Base-by-base conservation (phyloP, 2,113 vertebrate species). In the Sterrhoptilus dennistouni region DNA sequence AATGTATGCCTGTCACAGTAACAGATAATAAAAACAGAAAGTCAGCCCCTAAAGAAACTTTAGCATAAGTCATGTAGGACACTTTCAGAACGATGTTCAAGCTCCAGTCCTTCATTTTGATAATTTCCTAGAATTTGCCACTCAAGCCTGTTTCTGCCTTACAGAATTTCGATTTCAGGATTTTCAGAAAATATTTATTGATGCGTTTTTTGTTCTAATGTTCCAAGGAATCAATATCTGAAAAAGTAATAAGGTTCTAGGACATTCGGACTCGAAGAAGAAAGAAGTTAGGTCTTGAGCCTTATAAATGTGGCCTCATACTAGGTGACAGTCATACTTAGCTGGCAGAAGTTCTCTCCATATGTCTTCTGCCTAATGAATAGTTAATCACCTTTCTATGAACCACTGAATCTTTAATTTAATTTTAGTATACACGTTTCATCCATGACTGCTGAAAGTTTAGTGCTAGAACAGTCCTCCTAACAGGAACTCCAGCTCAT, bases 371-470 rank as follows among this genome's bases (percentile, higher is more conserved):
- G 25, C 4, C 36, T 80, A 85, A 83, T 96, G 40, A 94, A 94
- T 94, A 70, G 88, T 96, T 96, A 86, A 90, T 77, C 9, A 17
- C 33, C 23, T 80, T 83, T 83, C 66, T 69, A 63, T 77, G 63
- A 91, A 77, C 9, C n/a, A 80, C 45, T 88, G 63, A 95, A 90
- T 74, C 25, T 93, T 90, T 94, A 66, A 92, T 96, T 90, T 88
- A 31, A 77, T 92, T 96, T 93, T 74, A 88, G 60, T 76, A 59
- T 49, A 94, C 42, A 42, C 3, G 2, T 93, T 90, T 94, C 66
- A 90, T 40, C 36, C 0, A 0, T 59, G 38, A 47, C 63, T 90
- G 42, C 45, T 97, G 50, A 66, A 94, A 93, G 42, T 95, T 92
- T 92, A 88, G 79, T 54, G 86, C 7, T 63, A 40, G n/a, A 61